phyloP scores from a whole-genome alignment of 2,888 invertebrate species.

The Heliconius erato region DNA sequence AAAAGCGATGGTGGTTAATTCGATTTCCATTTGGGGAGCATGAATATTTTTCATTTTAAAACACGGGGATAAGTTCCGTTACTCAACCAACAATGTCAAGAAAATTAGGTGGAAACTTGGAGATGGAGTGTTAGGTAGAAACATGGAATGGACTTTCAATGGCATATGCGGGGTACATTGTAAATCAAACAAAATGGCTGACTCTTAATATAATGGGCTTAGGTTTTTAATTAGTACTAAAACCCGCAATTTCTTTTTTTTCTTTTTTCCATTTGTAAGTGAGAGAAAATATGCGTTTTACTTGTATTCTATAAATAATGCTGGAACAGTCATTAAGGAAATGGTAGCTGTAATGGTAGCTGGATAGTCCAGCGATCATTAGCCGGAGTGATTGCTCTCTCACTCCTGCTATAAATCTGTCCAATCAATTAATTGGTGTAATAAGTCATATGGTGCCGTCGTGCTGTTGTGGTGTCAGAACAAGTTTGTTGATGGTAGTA shows the following conservation, averaged over 20 bases:
- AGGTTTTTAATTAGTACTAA: background rate
- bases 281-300: constrained; percentile 11
- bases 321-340: constrained; percentile 4
- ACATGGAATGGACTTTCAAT: background rate
- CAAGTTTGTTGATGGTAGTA: background rate
- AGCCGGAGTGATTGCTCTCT: background rate
- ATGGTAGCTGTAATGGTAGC: no score
- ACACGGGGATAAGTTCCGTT: no score
- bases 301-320: constrained; percentile 18
- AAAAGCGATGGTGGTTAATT: no score
- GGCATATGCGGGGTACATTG: background rate
- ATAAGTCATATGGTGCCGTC: constrained; percentile 9
- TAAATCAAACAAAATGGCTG: background rate
- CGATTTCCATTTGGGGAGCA: background rate
- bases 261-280: background rate
- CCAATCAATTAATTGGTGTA: constrained; percentile 12
- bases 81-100: no score
- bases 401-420: constrained; percentile 1
- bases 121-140: no score
- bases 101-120: background rate
- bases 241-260: background rate
- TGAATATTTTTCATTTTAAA: no score
- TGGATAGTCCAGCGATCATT: background rate
- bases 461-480: background rate
- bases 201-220: no score